A percentile compares a stretch with the other conserved stretches of the same genome.
These are phyloP conservation scores for Pteropus rufus DNA, from an alignment of 2,797 vertebrate species.

Conservation along the genomic window DNA sequence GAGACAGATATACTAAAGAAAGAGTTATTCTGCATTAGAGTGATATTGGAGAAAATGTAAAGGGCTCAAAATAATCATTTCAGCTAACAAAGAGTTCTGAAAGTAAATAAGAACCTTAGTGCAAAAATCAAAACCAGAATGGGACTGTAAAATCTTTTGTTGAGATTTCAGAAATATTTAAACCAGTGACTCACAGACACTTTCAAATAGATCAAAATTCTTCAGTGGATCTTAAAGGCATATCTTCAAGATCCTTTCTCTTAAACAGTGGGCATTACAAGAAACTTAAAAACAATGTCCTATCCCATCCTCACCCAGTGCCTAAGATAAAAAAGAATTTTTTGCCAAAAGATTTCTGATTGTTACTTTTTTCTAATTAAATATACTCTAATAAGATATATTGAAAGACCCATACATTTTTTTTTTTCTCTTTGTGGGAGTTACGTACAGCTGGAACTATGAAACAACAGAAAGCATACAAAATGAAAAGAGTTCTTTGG, in stretches of 20 bases:
- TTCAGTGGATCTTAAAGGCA: background rate
- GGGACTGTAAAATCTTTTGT: background rate
- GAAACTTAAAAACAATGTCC: background rate
- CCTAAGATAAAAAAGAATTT: background rate
- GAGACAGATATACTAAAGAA: background rate
- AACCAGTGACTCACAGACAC: background rate
- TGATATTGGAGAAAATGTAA: background rate
- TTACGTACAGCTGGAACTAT: background rate
- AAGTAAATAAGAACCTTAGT: background rate
- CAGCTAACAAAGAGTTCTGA: background rate
- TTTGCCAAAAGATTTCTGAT: background rate
- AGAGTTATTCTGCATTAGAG: background rate
- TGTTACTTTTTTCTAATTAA: background rate
- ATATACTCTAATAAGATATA: background rate
- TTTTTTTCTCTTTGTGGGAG: no score
- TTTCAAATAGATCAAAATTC: background rate
- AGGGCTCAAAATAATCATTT: background rate
- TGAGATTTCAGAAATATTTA: background rate
- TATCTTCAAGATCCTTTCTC: background rate
- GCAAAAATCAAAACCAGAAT: background rate
- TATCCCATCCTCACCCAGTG: background rate
- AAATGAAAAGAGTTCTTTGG: background rate
- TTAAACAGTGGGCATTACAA: background rate
- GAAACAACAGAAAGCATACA: background rate
- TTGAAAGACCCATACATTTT: background rate